A percentile compares a stretch with the other conserved stretches of the same genome.
These are phyloP conservation scores for Xenotilapia caudafasciata DNA, from an alignment of 2,113 vertebrate species.

Conservation along the genomic window DNA sequence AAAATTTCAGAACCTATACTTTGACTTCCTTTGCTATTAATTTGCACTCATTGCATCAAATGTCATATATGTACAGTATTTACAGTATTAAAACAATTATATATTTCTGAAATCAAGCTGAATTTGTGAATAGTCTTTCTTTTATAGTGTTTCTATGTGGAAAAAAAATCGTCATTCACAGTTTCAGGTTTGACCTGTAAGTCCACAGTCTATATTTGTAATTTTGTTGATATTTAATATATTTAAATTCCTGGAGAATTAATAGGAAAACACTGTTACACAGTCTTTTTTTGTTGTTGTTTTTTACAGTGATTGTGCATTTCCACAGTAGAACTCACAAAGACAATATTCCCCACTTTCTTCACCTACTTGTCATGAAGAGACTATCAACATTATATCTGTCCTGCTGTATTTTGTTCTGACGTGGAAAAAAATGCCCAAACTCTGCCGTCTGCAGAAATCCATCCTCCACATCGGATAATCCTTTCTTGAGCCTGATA, in stretches of 20 bases:
- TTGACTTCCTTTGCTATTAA: background rate
- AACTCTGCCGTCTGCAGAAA: background rate
- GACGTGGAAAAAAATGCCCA: background rate
- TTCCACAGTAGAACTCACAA: background rate
- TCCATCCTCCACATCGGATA: background rate
- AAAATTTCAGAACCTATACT: background rate
- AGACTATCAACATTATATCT: background rate
- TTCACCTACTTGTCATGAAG: background rate
- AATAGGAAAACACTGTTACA: background rate
- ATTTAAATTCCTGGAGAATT: background rate
- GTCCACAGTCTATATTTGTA: background rate
- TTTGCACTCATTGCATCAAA: background rate
- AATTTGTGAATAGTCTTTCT: background rate
- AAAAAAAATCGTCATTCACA: accelerated
- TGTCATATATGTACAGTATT: background rate
- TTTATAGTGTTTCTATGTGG: background rate
- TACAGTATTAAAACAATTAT: background rate
- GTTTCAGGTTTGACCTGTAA: background rate
- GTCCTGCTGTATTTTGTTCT: background rate
- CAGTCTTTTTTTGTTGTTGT: background rate
- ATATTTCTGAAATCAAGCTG: background rate
- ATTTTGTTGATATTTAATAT: background rate
- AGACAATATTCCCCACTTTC: background rate
- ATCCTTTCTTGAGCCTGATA: slow-evolving; percentile 26
- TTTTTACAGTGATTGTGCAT: background rate